Conservation (phyloP, 2,888 invertebrate species). For the Metalampra italica region DNA sequence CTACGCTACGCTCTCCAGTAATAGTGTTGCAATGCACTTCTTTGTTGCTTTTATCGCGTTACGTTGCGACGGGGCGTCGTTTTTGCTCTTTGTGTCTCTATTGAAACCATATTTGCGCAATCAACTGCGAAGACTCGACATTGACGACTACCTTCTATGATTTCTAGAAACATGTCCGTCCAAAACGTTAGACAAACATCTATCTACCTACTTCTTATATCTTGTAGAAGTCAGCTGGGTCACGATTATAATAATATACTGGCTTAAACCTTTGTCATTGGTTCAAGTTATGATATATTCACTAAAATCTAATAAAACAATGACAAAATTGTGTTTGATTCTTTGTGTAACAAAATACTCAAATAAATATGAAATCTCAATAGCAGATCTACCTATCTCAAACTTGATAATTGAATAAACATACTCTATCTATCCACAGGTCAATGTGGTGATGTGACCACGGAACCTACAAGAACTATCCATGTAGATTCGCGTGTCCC, state of each 20-base stretch:
- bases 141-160: not conserved
- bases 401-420: too few species aligned
- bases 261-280: too few species aligned
- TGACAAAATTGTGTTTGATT: too few species aligned
- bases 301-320: too few species aligned
- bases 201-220: too few species aligned
- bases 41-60: constrained; percentile 46
- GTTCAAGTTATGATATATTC: too few species aligned
- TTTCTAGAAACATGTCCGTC: not conserved
- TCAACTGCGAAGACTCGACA: not conserved
- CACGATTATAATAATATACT: too few species aligned
- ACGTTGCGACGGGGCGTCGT: constrained; percentile 16
- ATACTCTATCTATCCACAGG: constrained; percentile 24
- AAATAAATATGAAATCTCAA: too few species aligned
- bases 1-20: not conserved
- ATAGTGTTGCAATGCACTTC: constrained; percentile 29
- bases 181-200: too few species aligned
- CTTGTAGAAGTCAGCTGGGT: too few species aligned
- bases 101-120: constrained; percentile 11
- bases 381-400: too few species aligned
- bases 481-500: constrained; percentile 14
- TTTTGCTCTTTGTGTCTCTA: constrained; percentile 1
- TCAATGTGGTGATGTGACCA: constrained; percentile 21
- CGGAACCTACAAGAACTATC: constrained; percentile 12
- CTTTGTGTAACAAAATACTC: not conserved